These are phyloP conservation scores for Drosophila pseudoobscura DNA, from an alignment of 1,140 invertebrate genomes.

Conservation along the genomic window DNA sequence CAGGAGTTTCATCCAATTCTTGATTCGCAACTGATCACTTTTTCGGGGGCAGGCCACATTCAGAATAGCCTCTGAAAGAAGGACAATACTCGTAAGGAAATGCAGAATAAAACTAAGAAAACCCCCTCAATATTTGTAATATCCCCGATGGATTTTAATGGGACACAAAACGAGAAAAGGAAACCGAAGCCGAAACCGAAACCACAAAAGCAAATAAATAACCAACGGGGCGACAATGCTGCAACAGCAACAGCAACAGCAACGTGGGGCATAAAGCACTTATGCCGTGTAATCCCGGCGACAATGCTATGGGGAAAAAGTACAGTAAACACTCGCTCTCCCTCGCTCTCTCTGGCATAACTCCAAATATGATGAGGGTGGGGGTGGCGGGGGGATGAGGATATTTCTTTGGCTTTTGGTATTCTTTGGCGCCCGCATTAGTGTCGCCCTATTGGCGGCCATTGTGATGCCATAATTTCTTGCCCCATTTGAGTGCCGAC, in stretches of 20 bases:
- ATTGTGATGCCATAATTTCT: conserved; percentile 63
- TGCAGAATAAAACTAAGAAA: background rate
- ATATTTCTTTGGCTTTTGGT: conserved; percentile 55
- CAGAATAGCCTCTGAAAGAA: too few species aligned
- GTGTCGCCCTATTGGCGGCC: conserved; percentile 62
- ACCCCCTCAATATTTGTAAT: conserved; percentile 18
- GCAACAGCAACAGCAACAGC: conserved; percentile 43
- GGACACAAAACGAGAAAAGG: conserved; percentile 7
- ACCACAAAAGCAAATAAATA: conserved; percentile 40
- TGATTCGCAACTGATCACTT: too few species aligned
- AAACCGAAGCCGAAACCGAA: conserved; percentile 21
- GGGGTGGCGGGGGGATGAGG: background rate
- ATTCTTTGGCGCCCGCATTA: conserved; percentile 47
- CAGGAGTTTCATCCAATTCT: background rate
- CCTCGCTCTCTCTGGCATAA: conserved; percentile 36
- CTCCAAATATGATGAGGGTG: conserved; percentile 30
- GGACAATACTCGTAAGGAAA: background rate
- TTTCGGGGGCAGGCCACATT: too few species aligned
- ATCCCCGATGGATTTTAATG: conserved; percentile 37
- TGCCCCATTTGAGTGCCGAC: conserved; percentile 52
- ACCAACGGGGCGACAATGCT: conserved; percentile 20
- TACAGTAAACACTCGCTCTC: conserved; percentile 42
- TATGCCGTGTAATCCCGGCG: conserved; percentile 22
- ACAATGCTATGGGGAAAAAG: conserved; percentile 23
- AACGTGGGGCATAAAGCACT: conserved; percentile 26